Base-by-base conservation (phyloP, 2,888 invertebrate species). In the Ophion ventricosus region DNA sequence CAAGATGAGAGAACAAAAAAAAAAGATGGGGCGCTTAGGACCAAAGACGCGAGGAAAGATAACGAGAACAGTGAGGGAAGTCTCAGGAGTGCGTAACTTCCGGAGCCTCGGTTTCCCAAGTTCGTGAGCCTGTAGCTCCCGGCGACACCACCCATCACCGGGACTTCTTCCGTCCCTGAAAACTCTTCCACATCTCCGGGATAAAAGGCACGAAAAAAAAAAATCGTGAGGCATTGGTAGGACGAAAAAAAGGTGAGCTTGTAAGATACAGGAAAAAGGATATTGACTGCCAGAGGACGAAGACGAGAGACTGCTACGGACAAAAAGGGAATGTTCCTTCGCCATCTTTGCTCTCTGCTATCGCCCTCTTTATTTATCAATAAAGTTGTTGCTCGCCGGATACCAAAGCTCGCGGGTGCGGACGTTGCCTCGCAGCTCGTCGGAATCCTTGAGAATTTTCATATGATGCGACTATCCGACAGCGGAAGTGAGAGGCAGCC, bases 21-120 rank as follows among this genome's bases (percentile, higher is more conserved):
- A 26, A 25, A 40, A 61, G 72, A n/a, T n/a, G n/a, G 49, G 54
- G 56, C 20, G 26, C 14, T 23, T 40, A 63, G 54, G 49, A 23
- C 43, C 26, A 35, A 61, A 63, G 20, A 43, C 40, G 49, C 67
- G 11, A 56, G 25, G 7, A n/a, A 59, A 23, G 17, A 14, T 17
- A 57, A 35, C 11, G 61, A 72, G 25, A 29, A 61, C 23, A 69
- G 10, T 43, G 66, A 14, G 35, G 66, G 20, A 73, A 80, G 56
- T 73, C 69, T 63, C 74, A 63, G 63, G 76, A 73, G 80, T 35
- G 40, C 63, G 73, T 80, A 73, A 67, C 67, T 74, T 73, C 63
- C 73, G 77, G 69, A 57, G 77, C 73, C 72, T 80, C 54, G 40
- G 56, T 10, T 69, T 14, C n/a, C 40, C 14, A 29, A 20, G 59